phyloP scores from a whole-genome alignment of 2,797 vertebrate genomes.

The Triplophysa yarkandensis region DNA sequence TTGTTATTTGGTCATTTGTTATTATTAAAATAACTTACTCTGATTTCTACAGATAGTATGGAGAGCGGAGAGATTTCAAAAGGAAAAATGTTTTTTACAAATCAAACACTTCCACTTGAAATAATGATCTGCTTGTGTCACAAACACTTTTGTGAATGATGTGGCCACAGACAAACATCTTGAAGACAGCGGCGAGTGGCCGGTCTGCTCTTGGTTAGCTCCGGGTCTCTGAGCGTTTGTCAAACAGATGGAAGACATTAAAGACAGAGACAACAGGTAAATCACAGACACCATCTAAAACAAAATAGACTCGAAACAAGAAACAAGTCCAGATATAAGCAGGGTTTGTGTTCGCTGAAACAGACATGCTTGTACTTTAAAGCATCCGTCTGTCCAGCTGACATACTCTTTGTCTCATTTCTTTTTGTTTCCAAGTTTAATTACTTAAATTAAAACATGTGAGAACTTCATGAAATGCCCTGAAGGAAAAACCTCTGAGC shows the following conservation, averaged over 20 bases:
- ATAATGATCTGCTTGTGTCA: not conserved
- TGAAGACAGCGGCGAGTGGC: not conserved
- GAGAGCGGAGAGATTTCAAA: too few relatives aligned
- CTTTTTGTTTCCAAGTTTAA: too few relatives aligned
- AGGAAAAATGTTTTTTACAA: too few relatives aligned
- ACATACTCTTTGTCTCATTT: not conserved
- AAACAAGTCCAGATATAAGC: conserved; percentile 62
- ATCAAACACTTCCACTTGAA: not conserved
- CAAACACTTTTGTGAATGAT: not conserved
- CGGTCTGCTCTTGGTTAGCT: conserved; percentile 80
- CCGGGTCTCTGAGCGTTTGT: conserved; percentile 77
- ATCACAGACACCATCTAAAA: conserved; percentile 79
- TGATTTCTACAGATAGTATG: too few relatives aligned
- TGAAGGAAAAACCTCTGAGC: too few relatives aligned
- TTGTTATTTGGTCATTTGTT: too few relatives aligned
- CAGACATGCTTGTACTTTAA: not conserved
- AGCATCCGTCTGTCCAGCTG: not conserved
- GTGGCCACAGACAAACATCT: conserved; percentile 13
- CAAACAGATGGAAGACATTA: conserved; percentile 14
- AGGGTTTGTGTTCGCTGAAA: not conserved
- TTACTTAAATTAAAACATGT: too few relatives aligned
- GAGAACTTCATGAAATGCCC: too few relatives aligned
- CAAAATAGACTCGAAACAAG: conserved; percentile 79
- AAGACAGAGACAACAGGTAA: conserved; percentile 70
- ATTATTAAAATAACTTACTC: too few relatives aligned